Evolutionary conservation across 2,113 vertebrate genomes (phyloP), one percentile per base, ranked within the genome.

Genomic region (Lonchura striata): DNA sequence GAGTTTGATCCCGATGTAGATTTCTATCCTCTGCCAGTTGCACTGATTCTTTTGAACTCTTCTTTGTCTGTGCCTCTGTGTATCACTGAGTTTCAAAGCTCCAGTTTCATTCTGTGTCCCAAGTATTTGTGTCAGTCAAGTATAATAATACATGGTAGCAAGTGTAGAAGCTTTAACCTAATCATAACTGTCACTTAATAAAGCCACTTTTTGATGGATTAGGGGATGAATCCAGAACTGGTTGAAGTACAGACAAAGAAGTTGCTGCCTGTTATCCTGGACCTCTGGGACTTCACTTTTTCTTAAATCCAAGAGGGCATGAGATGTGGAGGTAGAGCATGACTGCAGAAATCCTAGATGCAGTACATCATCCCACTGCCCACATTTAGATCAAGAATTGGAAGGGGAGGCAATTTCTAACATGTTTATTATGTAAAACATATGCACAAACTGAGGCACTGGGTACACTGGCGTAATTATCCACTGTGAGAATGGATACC

Each of bases 381-480:
- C 25, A 17, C 49, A 81, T 64, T 46, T 49, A 78, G 65, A 86
- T 64, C 47, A 75, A 71, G 65, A 78, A 92, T 46, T 71, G 65
- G 41, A 82, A 91, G 9, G 28, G 31, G 54, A 89, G 7, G 20
- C 49, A n/a, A 65, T 87, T 92, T 35, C 8, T 91, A 57, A 37
- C 37, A 5, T n/a, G 22, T 49, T 86, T 82, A 84, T 86, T 94
- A 87, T 79, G 86, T 91, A 72, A 94, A 97, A 79, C 2, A 3
- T 68, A 64, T 71, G 83, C 92, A 87, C 49, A 57, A 95, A 91
- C 42, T 11, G 17, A 60, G 69, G 49, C 83, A 78, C 39, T 95
- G 81, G 79, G 69, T 87, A 82, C 74, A 42, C 41, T 52, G 33
- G n/a, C 42, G 17, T 79, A 91, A 94, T 95, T 91, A 91, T 27